phyloP scores from a whole-genome alignment of 2,888 invertebrate species.

The Dioctria rufipes region DNA sequence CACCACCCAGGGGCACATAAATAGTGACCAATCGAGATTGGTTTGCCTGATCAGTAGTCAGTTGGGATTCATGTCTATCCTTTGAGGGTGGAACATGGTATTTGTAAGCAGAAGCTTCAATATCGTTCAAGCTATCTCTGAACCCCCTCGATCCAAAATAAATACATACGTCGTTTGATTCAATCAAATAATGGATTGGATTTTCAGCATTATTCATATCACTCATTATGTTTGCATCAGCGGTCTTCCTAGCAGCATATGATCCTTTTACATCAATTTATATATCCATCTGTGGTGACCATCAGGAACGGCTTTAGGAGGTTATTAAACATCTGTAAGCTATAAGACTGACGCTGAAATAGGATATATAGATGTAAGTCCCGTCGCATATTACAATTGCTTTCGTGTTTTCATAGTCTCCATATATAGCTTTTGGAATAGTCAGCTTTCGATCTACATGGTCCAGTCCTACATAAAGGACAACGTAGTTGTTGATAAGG shows the following conservation, averaged over 20 bases:
- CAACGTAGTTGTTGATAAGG: not conserved
- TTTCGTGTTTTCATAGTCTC: not conserved
- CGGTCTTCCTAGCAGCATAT: slow-evolving; percentile 1
- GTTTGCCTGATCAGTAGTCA: not conserved
- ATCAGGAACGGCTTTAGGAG: not conserved
- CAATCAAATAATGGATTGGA: not conserved
- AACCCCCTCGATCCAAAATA: slow-evolving; percentile 12
- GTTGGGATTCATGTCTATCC: too few species aligned
- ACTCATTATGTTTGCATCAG: slow-evolving; percentile 14
- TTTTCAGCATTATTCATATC: not conserved
- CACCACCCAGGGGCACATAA: slow-evolving; percentile 6
- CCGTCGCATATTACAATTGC: too few species aligned
- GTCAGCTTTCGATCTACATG: not conserved
- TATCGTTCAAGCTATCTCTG: not conserved
- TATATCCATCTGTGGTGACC: slow-evolving; percentile 2
- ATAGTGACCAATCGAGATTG: slow-evolving; percentile 8
- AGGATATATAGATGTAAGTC: not conserved
- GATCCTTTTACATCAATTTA: slow-evolving; percentile 12
- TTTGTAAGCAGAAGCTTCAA: slow-evolving; percentile 2
- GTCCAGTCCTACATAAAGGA: slow-evolving; percentile 4
- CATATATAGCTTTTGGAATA: too few species aligned
- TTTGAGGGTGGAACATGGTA: not conserved
- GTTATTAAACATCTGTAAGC: not conserved
- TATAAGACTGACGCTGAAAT: not conserved
- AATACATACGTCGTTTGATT: slow-evolving; percentile 4